Evolutionary conservation across 2,888 invertebrate species (phyloP).

Genomic region (Oscheius onirici): DNA sequence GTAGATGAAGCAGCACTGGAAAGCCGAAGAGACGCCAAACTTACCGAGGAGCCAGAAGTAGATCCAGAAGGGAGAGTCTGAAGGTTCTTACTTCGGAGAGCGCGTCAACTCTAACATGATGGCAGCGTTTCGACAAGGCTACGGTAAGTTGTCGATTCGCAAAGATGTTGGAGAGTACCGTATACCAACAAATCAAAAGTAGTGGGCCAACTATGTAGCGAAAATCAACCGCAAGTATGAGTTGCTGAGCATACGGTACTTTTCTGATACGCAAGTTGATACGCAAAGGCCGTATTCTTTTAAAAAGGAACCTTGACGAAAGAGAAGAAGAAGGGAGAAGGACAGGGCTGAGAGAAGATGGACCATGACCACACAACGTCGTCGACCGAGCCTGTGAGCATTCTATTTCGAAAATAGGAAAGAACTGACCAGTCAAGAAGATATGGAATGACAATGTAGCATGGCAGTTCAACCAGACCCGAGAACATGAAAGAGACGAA

Average conservation of each 20-base stretch:
- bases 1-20: slow-evolving; percentile 65
- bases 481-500: slow-evolving; percentile 58
- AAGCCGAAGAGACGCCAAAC: slow-evolving; percentile 59
- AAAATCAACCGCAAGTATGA: too few relatives aligned
- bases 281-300: neutral
- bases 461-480: slow-evolving; percentile 61
- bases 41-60: slow-evolving; percentile 63
- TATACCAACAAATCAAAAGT: neutral
- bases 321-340: neutral
- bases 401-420: neutral
- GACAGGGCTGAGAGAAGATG: slow-evolving; percentile 8
- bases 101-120: neutral
- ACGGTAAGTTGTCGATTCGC: neutral
- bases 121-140: too few relatives aligned
- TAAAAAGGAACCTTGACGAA: neutral
- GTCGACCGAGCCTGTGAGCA: neutral
- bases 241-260: neutral
- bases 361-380: slow-evolving; percentile 5
- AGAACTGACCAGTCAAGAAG: slow-evolving; percentile 46
- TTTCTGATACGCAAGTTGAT: neutral
- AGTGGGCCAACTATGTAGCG: neutral
- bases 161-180: neutral
- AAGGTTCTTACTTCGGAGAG: too few relatives aligned
- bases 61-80: neutral
- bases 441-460: slow-evolving; percentile 57